Conservation (phyloP, 2,888 invertebrate species). For the Neocrepidodera transversa region DNA sequence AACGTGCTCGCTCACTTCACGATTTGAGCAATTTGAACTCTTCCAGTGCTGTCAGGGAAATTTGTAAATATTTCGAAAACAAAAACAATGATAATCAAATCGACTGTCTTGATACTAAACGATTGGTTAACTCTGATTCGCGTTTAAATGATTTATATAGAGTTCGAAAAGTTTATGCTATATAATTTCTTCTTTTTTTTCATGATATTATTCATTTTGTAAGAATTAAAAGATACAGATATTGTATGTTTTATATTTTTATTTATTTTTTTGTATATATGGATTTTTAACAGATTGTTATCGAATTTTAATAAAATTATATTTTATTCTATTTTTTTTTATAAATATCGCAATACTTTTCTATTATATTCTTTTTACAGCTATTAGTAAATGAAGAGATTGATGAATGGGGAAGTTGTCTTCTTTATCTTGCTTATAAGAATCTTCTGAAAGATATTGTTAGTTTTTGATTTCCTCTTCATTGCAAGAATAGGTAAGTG, state of each 20-base stretch:
- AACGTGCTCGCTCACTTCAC: constrained; percentile 72
- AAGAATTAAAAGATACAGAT: background rate
- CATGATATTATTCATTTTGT: background rate
- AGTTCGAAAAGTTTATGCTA: constrained; percentile 34
- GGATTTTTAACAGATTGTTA: constrained; percentile 29
- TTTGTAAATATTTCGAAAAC: constrained; percentile 75
- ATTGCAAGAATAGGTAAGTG: too few species aligned
- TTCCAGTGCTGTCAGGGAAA: constrained; percentile 66
- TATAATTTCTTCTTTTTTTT: constrained; percentile 1
- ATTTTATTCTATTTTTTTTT: constrained; percentile 5
- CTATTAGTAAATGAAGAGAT: too few species aligned
- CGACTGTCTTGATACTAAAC: constrained; percentile 17
- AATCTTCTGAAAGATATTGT: too few species aligned
- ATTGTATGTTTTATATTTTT: constrained; percentile 7
- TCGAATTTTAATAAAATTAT: constrained; percentile 33
- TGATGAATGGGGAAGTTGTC: too few species aligned
- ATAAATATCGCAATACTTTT: too few species aligned
- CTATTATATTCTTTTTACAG: too few species aligned
- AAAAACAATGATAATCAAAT: constrained; percentile 43
- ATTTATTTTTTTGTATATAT: constrained; percentile 30
- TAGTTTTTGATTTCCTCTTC: too few species aligned
- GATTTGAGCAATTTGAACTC: constrained; percentile 65
- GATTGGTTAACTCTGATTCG: constrained; percentile 33
- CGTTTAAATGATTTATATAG: constrained; percentile 35
- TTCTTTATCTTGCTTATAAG: too few species aligned